Evolutionary conservation across 2,888 invertebrate species (phyloP).

Genomic region (Papilio gigon): DNA sequence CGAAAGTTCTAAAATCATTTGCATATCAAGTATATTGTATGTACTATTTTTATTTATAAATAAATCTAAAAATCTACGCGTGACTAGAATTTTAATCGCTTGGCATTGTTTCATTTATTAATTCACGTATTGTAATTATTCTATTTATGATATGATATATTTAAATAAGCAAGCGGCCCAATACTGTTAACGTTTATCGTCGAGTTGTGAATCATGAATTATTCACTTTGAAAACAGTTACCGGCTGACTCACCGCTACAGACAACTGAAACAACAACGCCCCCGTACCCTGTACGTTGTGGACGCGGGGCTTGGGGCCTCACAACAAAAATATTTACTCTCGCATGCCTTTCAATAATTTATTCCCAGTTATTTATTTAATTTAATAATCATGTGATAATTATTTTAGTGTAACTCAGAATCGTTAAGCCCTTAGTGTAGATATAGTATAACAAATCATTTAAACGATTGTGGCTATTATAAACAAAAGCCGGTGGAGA

Average conservation of each 20-base stretch:
- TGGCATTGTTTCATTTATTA: not conserved
- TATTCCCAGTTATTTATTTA: slow-evolving; percentile 21
- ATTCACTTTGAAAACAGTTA: slow-evolving; percentile 32
- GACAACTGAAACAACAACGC: slow-evolving; percentile 35
- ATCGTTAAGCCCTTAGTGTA: not conserved
- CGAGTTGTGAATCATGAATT: slow-evolving; percentile 34
- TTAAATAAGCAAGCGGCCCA: slow-evolving; percentile 12
- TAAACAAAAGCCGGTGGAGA: not conserved
- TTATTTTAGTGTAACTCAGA: not conserved
- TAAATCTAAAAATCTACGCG: too few relatives aligned
- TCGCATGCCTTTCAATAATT: slow-evolving; percentile 23
- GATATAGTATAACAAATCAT: not conserved
- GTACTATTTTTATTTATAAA: not conserved
- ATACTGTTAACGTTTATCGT: slow-evolving; percentile 18
- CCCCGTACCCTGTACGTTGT: not conserved
- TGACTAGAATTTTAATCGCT: too few relatives aligned
- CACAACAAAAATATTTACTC: slow-evolving; percentile 33
- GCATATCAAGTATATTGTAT: not conserved
- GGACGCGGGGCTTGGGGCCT: too few relatives aligned
- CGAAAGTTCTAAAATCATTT: not conserved
- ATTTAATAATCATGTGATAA: not conserved
- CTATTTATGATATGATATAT: not conserved
- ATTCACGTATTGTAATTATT: not conserved
- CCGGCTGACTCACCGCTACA: slow-evolving; percentile 17
- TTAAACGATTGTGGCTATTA: not conserved